Percentiles rank a stretch among this genome's conserved stretches.
phyloP scores from a whole-genome alignment of 2,797 vertebrate genomes.

The Rousettus madagascariensis region DNA sequence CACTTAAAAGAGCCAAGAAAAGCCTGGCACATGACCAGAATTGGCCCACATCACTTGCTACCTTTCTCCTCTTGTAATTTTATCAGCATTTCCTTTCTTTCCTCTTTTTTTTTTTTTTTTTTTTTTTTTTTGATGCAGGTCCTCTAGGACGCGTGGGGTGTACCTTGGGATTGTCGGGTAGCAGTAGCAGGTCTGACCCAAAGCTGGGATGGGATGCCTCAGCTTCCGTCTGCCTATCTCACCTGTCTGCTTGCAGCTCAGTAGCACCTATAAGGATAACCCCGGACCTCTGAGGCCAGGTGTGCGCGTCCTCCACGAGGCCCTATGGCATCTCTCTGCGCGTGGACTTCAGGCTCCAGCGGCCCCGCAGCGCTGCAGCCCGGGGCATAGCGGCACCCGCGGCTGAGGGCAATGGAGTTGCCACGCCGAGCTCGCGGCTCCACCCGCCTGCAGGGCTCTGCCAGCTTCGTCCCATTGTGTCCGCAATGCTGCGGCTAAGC shows the following conservation, averaged over 20 bases:
- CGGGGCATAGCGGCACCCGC: accelerated
- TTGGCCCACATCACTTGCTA: not conserved
- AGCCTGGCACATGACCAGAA: not conserved
- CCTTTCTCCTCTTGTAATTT: not conserved
- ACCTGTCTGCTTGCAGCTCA: not conserved
- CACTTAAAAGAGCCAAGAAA: not conserved
- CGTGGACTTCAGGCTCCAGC: accelerated
- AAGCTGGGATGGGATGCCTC: not conserved
- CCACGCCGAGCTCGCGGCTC: not conserved
- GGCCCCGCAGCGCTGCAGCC: not conserved
- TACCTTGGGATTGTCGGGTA: not conserved
- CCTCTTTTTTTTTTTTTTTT: not conserved
- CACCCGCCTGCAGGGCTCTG: not conserved
- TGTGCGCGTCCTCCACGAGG: not conserved
- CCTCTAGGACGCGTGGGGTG: not conserved
- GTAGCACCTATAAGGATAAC: not conserved
- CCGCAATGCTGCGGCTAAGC: conserved; percentile 29
- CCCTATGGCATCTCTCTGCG: accelerated
- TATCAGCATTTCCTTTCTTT: not conserved
- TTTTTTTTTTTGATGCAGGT: not conserved
- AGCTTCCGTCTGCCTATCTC: not conserved
- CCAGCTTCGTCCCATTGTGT: conserved; percentile 77
- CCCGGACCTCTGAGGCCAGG: not conserved
- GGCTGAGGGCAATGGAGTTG: not conserved
- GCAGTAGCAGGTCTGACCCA: not conserved